A percentile compares a stretch with the other conserved stretches of the same genome.
Evolutionary conservation across 2,797 vertebrate genomes (phyloP).

Genomic region (Danionella dracula): DNA sequence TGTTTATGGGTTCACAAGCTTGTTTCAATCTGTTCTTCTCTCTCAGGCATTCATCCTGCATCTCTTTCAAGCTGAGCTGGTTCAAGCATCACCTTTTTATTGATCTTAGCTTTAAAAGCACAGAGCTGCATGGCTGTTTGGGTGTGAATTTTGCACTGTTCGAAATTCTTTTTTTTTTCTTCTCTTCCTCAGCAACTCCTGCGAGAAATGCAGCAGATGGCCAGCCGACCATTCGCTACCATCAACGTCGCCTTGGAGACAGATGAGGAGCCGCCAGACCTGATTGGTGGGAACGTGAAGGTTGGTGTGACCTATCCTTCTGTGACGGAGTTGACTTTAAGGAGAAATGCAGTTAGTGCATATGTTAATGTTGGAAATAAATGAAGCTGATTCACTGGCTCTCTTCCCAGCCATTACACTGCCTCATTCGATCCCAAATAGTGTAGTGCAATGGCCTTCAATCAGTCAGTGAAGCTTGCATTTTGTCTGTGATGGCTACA

Average conservation of each 20-base stretch:
- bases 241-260: slow-evolving; percentile 97
- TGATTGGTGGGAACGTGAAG: slow-evolving; percentile 96
- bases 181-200: slow-evolving; percentile 86
- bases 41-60: slow-evolving; percentile 4
- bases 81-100: not conserved
- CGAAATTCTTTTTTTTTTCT: slow-evolving; percentile 32
- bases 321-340: slow-evolving; percentile 14
- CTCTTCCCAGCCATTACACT: not conserved
- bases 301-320: slow-evolving; percentile 65
- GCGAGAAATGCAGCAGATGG: slow-evolving; percentile 99
- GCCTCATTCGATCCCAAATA: too few species aligned
- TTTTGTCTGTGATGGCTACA: too few species aligned
- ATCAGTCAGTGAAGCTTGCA: too few species aligned
- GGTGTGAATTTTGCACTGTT: slow-evolving; percentile 38
- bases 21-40: not conserved
- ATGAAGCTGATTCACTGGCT: slow-evolving; percentile 8
- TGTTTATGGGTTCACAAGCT: slow-evolving; percentile 7
- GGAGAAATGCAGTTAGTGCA: slow-evolving; percentile 22
- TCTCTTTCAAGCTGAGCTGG: not conserved
- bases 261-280: slow-evolving; percentile 96
- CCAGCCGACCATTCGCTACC: slow-evolving; percentile 95
- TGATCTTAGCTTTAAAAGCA: not conserved
- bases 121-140: not conserved
- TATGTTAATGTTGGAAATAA: slow-evolving; percentile 29
- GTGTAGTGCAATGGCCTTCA: too few species aligned